A percentile compares a stretch with the other conserved stretches of the same genome.
Evolutionary conservation across 2,888 invertebrate species (phyloP).

Genomic region (Fragum whitleyi): DNA sequence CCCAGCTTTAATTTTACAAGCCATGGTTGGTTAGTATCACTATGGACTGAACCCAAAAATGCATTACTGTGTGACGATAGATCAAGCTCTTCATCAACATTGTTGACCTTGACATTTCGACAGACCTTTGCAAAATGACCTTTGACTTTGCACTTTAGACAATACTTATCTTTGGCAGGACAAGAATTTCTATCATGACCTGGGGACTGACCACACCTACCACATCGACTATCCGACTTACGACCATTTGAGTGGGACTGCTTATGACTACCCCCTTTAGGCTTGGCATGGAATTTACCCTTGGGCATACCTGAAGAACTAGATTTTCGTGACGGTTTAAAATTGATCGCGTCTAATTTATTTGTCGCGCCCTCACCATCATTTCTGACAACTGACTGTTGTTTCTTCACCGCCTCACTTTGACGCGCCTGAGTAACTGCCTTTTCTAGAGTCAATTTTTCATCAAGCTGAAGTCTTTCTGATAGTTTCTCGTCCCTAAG

Average conservation of each 20-base stretch:
- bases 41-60: background rate
- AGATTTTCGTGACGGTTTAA: background rate
- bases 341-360: background rate
- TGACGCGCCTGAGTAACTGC: slow-evolving; percentile 35
- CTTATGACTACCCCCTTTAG: background rate
- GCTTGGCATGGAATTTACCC: background rate
- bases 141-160: slow-evolving; percentile 1
- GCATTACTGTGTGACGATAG: background rate
- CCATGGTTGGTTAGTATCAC: slow-evolving; percentile 30
- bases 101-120: slow-evolving; percentile 12
- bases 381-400: slow-evolving; percentile 32
- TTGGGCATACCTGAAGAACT: background rate
- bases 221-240: background rate
- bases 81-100: slow-evolving; percentile 6
- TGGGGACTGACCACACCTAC: background rate
- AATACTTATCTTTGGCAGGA: background rate
- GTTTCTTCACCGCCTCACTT: slow-evolving; percentile 18
- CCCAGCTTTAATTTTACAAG: slow-evolving; percentile 8
- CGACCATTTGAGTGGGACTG: background rate
- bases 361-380: background rate
- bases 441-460: slow-evolving; percentile 37
- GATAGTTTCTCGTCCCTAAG: slow-evolving; percentile 46
- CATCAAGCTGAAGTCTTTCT: slow-evolving; percentile 54
- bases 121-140: slow-evolving; percentile 9
- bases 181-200: background rate